Evolutionary conservation across 2,888 invertebrate genomes (phyloP).

Genomic region (Chelonus formosanus): DNA sequence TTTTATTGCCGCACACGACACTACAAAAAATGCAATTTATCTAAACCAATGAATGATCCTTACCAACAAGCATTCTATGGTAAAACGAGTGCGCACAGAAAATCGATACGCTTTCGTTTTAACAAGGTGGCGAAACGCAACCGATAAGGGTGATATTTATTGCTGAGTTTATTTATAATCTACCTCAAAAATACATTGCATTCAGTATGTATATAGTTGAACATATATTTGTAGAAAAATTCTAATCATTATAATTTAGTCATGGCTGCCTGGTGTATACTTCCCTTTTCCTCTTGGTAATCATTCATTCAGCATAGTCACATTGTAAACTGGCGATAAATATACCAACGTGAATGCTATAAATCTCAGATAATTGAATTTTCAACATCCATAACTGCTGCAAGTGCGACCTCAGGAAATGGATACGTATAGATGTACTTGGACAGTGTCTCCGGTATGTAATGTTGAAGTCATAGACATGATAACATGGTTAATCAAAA

Average conservation of each 20-base stretch:
- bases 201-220: neutral
- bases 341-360: conserved; percentile 52
- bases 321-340: conserved; percentile 47
- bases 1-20: neutral
- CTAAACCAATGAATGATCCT: conserved; percentile 33
- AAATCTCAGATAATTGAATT: conserved; percentile 59
- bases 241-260: too few relatives aligned
- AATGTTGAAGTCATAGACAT: too few relatives aligned
- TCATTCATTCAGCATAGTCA: conserved; percentile 1
- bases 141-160: conserved; percentile 50
- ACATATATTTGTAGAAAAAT: neutral
- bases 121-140: conserved; percentile 49
- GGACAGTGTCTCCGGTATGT: conserved; percentile 34
- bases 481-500: too few relatives aligned
- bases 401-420: conserved; percentile 50
- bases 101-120: conserved; percentile 47
- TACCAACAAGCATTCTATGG: conserved; percentile 4
- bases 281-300: too few relatives aligned
- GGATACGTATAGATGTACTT: conserved; percentile 51
- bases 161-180: conserved; percentile 25
- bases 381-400: conserved; percentile 53
- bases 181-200: conserved; percentile 5
- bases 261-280: too few relatives aligned
- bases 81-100: conserved; percentile 26
- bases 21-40: conserved; percentile 40